Base-by-base conservation (phyloP, 2,113 vertebrate genomes). In the Coreoperca whiteheadi region DNA sequence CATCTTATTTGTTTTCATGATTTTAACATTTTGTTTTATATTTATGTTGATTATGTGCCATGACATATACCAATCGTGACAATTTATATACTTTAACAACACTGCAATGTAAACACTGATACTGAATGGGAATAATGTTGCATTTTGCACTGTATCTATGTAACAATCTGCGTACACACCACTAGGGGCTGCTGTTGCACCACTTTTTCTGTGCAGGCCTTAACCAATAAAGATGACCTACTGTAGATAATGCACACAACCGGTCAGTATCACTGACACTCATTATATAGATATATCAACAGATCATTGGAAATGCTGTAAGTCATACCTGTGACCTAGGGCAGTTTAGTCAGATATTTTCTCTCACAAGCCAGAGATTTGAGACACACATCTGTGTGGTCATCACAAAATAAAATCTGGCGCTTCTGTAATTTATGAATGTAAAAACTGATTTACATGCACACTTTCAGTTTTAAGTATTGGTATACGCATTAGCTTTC, bases 101-200 rank as follows among this genome's bases (percentile, higher is more conserved):
- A 28, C 57, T 69, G n/a, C 56, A 73, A 43, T 43, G 41, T 77
- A 15, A 79, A 89, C 74, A 70, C 59, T 80, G 51, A 80, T 39
- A 59, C 12, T 82, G 0, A 59, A 79, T 85, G 79, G 69, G 50
- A 87, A 54, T 63, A 34, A 63, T 34, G 43, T 70, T 85, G 70
- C 68, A 56, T 84, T 91, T 91, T 91, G 89, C 90, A 91, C 86
- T 65, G n/a, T 66, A 50, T 59, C 39, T 53, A 28, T 73, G 43
- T 37, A 75, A 77, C 73, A 65, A 54, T 69, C 23, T 20, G 16
- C 82, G 39, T 20, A n/a, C 6, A 2, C 8, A 37, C 88, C 93
- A 92, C 87, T 88, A 93, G 91, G 89, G 90, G 91, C 21, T 74
- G 82, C 80, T 84, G 54, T 87, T 88, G 89, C 67, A 79, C 74